Evolutionary conservation across 2,113 vertebrate genomes (phyloP).

Genomic region (Limanda limanda): DNA sequence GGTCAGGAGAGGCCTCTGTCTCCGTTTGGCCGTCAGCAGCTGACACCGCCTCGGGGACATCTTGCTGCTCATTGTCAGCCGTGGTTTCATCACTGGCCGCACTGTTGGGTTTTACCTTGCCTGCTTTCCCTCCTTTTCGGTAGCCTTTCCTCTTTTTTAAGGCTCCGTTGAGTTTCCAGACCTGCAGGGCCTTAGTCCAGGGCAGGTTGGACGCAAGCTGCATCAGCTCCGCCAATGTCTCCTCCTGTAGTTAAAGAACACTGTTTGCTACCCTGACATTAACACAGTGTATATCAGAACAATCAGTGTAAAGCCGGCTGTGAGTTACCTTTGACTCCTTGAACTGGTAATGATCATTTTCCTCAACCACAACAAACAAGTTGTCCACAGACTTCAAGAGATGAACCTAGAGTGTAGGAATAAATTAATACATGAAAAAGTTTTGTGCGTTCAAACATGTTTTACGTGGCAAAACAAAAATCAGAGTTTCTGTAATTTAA

Average conservation of each 20-base stretch:
- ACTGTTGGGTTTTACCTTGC: conserved; percentile 58
- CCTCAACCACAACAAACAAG: conserved; percentile 93
- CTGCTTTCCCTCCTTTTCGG: conserved; percentile 76
- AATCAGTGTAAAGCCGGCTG: not conserved
- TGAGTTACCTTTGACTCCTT: conserved; percentile 90
- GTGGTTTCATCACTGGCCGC: conserved; percentile 44
- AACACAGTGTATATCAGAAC: not conserved
- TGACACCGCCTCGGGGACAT: conserved; percentile 23
- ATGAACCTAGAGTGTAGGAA: conserved; percentile 85
- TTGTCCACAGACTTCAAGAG: conserved; percentile 94
- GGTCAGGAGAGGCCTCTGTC: not conserved
- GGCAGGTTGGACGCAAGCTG: conserved; percentile 88
- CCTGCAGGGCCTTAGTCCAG: conserved; percentile 88
- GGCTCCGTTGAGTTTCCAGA: conserved; percentile 91
- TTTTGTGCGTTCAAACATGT: not conserved
- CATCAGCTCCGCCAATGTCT: conserved; percentile 89
- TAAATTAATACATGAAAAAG: not conserved
- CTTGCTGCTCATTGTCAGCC: conserved; percentile 37
- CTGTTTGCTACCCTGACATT: not conserved
- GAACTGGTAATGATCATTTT: conserved; percentile 90
- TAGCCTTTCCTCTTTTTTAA: conserved; percentile 92
- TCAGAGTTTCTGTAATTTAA: too few species aligned
- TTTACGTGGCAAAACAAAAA: not conserved
- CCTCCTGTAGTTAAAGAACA: conserved; percentile 83
- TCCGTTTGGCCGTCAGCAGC: conserved; percentile 27